Evolutionary conservation across 2,888 invertebrate species (phyloP).

Genomic region (Lucinisca nassula): DNA sequence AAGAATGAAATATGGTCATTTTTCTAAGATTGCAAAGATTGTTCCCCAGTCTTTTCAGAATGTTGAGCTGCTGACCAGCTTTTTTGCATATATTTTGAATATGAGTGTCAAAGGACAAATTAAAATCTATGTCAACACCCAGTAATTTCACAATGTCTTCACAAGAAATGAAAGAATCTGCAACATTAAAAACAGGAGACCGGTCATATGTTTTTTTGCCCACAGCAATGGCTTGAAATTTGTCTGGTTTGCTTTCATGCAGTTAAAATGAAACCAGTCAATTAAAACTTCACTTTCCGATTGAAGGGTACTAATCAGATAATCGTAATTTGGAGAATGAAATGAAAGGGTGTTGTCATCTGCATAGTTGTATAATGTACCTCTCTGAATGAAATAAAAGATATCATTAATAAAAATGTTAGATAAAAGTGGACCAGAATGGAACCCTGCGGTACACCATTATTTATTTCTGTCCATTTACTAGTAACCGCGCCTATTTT

Average conservation of each 20-base stretch:
- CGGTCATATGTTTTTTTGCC: not conserved
- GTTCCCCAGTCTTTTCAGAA: too few relatives aligned
- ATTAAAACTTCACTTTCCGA: not conserved
- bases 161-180: not conserved
- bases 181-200: not conserved
- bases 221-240: constrained; percentile 12
- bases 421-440: not conserved
- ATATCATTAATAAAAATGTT: constrained; percentile 1
- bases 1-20: too few relatives aligned
- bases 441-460: not conserved
- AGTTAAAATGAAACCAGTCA: not conserved
- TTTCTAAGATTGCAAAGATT: too few relatives aligned
- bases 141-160: too few relatives aligned
- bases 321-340: not conserved
- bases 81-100: too few relatives aligned
- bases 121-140: too few relatives aligned
- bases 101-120: too few relatives aligned
- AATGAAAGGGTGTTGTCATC: not conserved
- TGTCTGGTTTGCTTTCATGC: constrained; percentile 2
- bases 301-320: not conserved
- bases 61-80: too few relatives aligned
- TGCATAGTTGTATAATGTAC: not conserved
- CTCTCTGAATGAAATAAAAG: not conserved
- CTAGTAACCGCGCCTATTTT: too few relatives aligned
- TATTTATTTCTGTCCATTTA: not conserved